Percentiles rank a stretch among this genome's conserved stretches.
phyloP scores from a whole-genome alignment of 2,888 invertebrate species.

The Panzeria rudis region DNA sequence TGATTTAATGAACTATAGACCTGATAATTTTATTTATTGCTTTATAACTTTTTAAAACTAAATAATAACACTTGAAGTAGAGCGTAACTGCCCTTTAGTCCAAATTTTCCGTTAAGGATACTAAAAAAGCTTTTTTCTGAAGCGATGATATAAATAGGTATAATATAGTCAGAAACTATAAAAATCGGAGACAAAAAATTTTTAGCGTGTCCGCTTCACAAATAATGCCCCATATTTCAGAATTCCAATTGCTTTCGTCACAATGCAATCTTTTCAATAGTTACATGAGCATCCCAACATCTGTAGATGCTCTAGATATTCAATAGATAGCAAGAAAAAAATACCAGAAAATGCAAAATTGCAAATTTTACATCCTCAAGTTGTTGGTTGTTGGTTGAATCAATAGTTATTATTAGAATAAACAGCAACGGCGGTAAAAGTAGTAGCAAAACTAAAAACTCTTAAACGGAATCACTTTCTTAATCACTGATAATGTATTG shows the following conservation, averaged over 20 bases:
- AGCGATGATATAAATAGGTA: too few species aligned
- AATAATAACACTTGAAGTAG: too few species aligned
- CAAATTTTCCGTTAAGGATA: too few species aligned
- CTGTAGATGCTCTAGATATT: constrained; percentile 3
- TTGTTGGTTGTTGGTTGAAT: background rate
- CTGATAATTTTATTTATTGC: too few species aligned
- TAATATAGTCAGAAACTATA: too few species aligned
- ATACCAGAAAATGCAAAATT: background rate
- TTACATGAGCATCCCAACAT: constrained; percentile 35
- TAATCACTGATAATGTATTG: background rate
- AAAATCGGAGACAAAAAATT: too few species aligned
- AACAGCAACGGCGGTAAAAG: background rate
- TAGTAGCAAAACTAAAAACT: background rate
- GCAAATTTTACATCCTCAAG: constrained; percentile 20
- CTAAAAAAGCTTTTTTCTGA: too few species aligned
- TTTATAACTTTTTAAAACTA: too few species aligned
- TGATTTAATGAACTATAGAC: too few species aligned
- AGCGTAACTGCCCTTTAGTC: too few species aligned
- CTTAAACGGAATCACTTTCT: constrained; percentile 25
- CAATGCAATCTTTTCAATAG: background rate
- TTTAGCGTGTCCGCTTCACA: too few species aligned
- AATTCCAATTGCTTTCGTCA: constrained; percentile 17
- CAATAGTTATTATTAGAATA: background rate
- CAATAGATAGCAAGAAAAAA: background rate
- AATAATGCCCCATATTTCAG: too few species aligned